Evolutionary conservation across 2,113 vertebrate species (phyloP).

Genomic region (Nannospalax galili): DNA sequence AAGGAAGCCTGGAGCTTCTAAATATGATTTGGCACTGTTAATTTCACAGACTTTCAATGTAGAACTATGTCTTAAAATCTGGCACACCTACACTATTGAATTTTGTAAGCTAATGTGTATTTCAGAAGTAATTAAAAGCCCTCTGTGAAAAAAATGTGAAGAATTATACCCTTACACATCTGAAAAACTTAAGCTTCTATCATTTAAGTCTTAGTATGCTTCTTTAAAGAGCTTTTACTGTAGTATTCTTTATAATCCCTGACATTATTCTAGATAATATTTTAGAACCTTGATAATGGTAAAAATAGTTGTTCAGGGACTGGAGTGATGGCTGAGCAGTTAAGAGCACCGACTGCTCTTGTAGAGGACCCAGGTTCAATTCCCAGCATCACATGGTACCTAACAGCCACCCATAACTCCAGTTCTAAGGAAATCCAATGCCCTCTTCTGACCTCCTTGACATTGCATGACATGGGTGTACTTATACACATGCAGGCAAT

Average conservation of each 20-base stretch:
- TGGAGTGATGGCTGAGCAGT: too few species aligned
- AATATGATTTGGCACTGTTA: constrained; percentile 32
- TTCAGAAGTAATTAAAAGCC: constrained; percentile 39
- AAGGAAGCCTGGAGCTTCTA: constrained; percentile 18
- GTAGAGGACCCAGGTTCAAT: too few species aligned
- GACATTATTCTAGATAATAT: constrained; percentile 33
- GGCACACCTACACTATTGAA: background rate
- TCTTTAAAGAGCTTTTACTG: constrained; percentile 6
- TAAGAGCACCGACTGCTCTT: too few species aligned
- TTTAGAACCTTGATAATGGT: constrained; percentile 56
- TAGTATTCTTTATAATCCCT: constrained; percentile 48
- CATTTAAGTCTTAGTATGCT: background rate
- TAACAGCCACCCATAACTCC: too few species aligned
- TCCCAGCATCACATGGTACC: too few species aligned
- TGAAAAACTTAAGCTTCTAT: constrained; percentile 31
- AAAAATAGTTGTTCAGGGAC: constrained; percentile 53
- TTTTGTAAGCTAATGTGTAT: constrained; percentile 39
- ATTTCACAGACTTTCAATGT: constrained; percentile 43
- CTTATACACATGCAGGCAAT: too few species aligned
- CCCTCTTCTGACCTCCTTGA: too few species aligned
- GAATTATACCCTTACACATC: background rate
- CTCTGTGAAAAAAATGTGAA: constrained; percentile 9
- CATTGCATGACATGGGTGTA: too few species aligned
- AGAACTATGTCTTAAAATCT: constrained; percentile 27
- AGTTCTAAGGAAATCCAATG: too few species aligned